Percentiles rank a stretch among this genome's conserved stretches.
phyloP scores from a whole-genome alignment of 1,140 invertebrate species.

The Teleogryllus occipitalis region DNA sequence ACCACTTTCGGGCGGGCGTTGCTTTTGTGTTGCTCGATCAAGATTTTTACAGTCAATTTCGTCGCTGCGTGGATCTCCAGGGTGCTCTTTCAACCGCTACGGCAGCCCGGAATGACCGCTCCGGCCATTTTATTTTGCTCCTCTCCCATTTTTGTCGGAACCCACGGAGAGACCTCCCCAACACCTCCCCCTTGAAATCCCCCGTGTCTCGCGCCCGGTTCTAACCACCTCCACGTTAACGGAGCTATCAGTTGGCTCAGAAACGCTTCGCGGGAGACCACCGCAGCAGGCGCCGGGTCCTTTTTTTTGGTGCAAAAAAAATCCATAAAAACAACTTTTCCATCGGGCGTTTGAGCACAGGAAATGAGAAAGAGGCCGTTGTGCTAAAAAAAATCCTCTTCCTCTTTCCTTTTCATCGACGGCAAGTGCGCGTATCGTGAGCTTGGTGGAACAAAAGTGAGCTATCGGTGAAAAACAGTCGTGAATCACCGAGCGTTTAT shows the following conservation, averaged over 20 bases:
- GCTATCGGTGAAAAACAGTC: not conserved
- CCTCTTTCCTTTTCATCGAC: not conserved
- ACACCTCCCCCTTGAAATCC: no score
- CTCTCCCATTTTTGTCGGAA: not conserved
- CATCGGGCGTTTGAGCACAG: not conserved
- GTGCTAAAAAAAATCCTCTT: not conserved
- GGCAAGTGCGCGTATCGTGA: not conserved
- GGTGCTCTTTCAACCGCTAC: not conserved
- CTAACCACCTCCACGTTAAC: no score
- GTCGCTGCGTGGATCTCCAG: not conserved
- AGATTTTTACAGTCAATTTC: conserved; percentile 5
- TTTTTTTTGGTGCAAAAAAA: not conserved
- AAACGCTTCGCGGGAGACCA: not conserved
- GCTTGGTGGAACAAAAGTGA: not conserved
- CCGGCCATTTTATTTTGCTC: not conserved
- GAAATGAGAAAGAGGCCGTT: not conserved
- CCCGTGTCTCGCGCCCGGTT: no score
- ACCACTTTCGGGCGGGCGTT: not conserved
- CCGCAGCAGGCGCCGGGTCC: not conserved
- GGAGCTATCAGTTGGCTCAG: not conserved
- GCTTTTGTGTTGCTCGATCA: not conserved
- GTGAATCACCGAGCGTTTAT: not conserved
- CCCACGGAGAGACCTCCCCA: no score
- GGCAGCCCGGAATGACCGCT: not conserved
- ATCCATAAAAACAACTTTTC: not conserved